These are phyloP conservation scores for Centrocercus urophasianus DNA, from an alignment of 2,113 vertebrate species.

Conservation along the genomic window DNA sequence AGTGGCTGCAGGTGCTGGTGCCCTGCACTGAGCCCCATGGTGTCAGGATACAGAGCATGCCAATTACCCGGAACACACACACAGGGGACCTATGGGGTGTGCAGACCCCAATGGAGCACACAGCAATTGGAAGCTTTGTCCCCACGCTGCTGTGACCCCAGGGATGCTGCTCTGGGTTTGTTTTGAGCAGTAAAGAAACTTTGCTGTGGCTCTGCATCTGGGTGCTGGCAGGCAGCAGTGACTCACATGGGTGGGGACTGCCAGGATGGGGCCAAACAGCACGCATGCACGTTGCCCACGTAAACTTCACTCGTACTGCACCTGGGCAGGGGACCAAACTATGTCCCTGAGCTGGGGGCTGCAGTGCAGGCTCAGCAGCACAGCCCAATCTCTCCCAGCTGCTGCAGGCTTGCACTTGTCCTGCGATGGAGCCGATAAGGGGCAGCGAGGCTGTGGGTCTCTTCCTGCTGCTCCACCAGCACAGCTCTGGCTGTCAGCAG, in stretches of 20 bases:
- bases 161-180: neutral
- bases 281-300: accelerated
- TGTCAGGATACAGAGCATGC: neutral
- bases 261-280: accelerated
- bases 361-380: neutral
- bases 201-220: neutral
- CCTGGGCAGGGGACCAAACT: neutral
- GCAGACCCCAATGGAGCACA: accelerated
- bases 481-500: accelerated
- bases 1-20: neutral
- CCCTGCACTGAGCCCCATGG: accelerated
- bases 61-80: neutral
- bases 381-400: neutral
- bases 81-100: accelerated
- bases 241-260: neutral
- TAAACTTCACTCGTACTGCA: neutral
- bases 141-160: accelerated
- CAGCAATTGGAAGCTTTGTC: neutral
- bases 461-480: accelerated
- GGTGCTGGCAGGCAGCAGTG: neutral
- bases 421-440: accelerated
- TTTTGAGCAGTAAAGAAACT: conserved; percentile 43
- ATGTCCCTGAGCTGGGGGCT: neutral
- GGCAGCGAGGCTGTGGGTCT: accelerated
- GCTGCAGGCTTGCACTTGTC: neutral